phyloP scores from a whole-genome alignment of 2,888 invertebrate genomes.

The Theodoxus fluviatilis region DNA sequence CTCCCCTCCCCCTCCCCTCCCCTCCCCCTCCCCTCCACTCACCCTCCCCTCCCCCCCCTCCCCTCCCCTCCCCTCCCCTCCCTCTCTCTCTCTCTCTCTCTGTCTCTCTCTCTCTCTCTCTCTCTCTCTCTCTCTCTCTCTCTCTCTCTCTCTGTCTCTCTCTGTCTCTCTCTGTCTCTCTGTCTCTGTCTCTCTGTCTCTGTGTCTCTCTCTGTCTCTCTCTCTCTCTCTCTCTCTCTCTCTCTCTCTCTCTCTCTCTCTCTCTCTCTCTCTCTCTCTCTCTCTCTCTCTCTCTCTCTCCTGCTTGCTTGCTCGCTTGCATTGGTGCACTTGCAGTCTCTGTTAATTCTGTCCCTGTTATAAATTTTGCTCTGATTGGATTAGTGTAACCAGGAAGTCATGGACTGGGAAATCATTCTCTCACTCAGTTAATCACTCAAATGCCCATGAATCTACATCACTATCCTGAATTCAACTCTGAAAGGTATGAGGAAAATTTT shows the following conservation, averaged over 20 bases:
- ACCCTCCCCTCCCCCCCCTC: too few relatives aligned
- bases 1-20: too few relatives aligned
- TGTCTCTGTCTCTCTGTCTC: background rate
- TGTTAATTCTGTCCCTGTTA: background rate
- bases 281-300: slow-evolving; percentile 5
- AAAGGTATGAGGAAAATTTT: too few relatives aligned
- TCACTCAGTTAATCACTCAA: background rate
- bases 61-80: background rate
- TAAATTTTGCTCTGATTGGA: too few relatives aligned
- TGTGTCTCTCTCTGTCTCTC: slow-evolving; percentile 2
- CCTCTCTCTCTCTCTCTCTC: background rate
- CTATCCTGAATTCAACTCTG: too few relatives aligned
- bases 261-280: too few relatives aligned
- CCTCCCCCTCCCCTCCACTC: too few relatives aligned
- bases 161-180: background rate
- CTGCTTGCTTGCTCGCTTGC: background rate
- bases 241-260: background rate
- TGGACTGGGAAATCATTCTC: too few relatives aligned
- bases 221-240: slow-evolving; percentile 1
- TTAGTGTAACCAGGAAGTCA: too few relatives aligned
- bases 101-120: slow-evolving; percentile 5
- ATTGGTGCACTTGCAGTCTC: background rate
- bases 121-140: background rate
- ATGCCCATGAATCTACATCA: background rate
- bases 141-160: background rate